Percentiles rank a stretch among this genome's conserved stretches.
Evolutionary conservation across 2,888 invertebrate genomes (phyloP).

Genomic region (Orchestes rusci): DNA sequence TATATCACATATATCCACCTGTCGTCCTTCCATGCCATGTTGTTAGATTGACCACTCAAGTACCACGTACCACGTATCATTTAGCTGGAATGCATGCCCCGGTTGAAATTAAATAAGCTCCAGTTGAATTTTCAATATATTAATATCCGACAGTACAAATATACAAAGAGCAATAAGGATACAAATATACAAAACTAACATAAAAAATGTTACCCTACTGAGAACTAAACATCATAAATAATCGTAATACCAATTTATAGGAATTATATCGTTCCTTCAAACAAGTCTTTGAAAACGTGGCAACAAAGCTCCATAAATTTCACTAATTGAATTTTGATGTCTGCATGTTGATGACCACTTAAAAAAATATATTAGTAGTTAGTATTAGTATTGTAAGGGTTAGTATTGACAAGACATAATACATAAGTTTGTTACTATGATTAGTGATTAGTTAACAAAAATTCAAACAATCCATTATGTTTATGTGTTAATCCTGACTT

Average conservation of each 20-base stretch:
- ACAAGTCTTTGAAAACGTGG: conserved; percentile 10
- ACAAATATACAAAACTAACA: conserved; percentile 35
- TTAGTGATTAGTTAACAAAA: too few relatives aligned
- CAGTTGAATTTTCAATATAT: conserved; percentile 13
- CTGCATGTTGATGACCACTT: neutral
- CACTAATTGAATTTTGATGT: neutral
- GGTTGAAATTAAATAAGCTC: too few relatives aligned
- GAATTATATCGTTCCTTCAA: conserved; percentile 17
- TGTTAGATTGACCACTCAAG: too few relatives aligned
- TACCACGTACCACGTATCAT: too few relatives aligned
- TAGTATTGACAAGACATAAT: too few relatives aligned
- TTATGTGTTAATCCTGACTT: too few relatives aligned
- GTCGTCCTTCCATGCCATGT: too few relatives aligned
- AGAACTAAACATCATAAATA: conserved; percentile 4
- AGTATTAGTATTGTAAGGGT: too few relatives aligned
- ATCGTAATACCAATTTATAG: conserved; percentile 22
- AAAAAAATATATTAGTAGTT: neutral
- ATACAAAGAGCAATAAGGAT: conserved; percentile 33
- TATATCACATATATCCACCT: too few relatives aligned
- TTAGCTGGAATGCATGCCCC: too few relatives aligned
- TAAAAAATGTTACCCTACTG: conserved; percentile 22
- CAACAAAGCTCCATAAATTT: conserved; percentile 11
- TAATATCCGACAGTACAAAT: conserved; percentile 29
- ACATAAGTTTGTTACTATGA: too few relatives aligned
- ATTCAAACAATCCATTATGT: too few relatives aligned